phyloP scores from a whole-genome alignment of 2,113 vertebrate genomes.

The Nothoprocta pentlandii region DNA sequence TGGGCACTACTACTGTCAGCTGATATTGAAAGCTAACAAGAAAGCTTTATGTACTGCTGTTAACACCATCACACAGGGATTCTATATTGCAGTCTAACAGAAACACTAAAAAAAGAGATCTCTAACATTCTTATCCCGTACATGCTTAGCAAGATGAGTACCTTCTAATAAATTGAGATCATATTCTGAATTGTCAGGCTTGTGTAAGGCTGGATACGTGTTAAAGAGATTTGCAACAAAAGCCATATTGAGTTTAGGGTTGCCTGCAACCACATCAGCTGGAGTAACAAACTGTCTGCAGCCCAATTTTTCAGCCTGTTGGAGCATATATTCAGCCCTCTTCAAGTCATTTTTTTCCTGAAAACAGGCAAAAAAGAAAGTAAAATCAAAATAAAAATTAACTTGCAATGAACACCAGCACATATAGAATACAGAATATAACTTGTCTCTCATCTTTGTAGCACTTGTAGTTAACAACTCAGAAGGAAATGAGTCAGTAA shows the following conservation, averaged over 20 bases:
- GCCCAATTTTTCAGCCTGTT: conserved; percentile 91
- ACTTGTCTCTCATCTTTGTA: not conserved
- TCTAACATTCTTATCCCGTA: not conserved
- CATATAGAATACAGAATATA: not conserved
- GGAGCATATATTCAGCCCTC: conserved; percentile 92
- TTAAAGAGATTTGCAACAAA: conserved; percentile 98
- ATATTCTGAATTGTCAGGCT: conserved; percentile 75
- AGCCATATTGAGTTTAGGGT: conserved; percentile 95
- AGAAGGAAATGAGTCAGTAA: not conserved
- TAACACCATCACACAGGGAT: not conserved
- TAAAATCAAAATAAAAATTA: conserved; percentile 12
- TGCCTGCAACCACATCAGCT: conserved; percentile 91
- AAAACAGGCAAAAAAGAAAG: conserved; percentile 32
- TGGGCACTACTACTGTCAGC: not conserved
- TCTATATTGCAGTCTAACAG: not conserved
- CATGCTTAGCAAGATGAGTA: conserved; percentile 63
- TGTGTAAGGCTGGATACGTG: conserved; percentile 85
- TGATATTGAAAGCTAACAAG: not conserved
- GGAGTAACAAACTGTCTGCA: conserved; percentile 96
- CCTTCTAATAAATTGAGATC: conserved; percentile 88
- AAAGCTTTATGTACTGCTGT: not conserved
- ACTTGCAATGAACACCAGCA: not conserved
- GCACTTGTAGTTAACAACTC: not conserved
- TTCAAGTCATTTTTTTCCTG: conserved; percentile 87
- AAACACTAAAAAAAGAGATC: not conserved